Conservation (phyloP, 2,113 vertebrate species). For the Hyperoodon ampullatus region DNA sequence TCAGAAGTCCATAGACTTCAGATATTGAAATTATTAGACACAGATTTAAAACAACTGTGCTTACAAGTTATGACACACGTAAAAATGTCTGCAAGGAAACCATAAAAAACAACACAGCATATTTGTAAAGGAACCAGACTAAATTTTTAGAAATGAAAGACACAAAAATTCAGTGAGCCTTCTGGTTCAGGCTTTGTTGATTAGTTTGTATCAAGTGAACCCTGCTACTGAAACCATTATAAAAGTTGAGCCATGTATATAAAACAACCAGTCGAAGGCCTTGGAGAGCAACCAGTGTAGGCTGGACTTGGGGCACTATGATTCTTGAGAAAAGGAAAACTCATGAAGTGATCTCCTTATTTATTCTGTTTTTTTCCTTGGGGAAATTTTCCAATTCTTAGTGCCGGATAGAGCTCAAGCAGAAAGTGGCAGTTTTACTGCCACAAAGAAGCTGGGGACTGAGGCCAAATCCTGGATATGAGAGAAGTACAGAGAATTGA, state of each 20-base stretch:
- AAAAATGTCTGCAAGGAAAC: not conserved
- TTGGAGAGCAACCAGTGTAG: not conserved
- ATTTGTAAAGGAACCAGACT: not conserved
- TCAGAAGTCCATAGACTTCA: not conserved
- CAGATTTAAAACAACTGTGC: constrained; percentile 2
- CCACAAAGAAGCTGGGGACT: not conserved
- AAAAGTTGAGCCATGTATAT: not conserved
- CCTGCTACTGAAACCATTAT: not conserved
- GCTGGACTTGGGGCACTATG: not conserved
- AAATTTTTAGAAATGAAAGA: constrained; percentile 40
- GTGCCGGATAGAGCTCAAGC: not conserved
- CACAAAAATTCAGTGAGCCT: not conserved
- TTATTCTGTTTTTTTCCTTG: not conserved
- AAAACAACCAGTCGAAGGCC: not conserved
- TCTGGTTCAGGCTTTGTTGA: not conserved
- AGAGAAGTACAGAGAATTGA: not conserved
- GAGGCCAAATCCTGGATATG: not conserved
- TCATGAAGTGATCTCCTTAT: not conserved
- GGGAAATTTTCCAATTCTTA: not conserved
- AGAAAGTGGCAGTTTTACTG: not conserved
- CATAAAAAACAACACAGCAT: not conserved
- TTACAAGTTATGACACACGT: not conserved
- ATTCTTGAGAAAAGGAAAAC: not conserved
- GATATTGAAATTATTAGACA: not conserved
- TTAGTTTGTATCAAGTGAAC: not conserved